phyloP scores from a whole-genome alignment of 2,888 invertebrate genomes.

The Harpalus rubripes region DNA sequence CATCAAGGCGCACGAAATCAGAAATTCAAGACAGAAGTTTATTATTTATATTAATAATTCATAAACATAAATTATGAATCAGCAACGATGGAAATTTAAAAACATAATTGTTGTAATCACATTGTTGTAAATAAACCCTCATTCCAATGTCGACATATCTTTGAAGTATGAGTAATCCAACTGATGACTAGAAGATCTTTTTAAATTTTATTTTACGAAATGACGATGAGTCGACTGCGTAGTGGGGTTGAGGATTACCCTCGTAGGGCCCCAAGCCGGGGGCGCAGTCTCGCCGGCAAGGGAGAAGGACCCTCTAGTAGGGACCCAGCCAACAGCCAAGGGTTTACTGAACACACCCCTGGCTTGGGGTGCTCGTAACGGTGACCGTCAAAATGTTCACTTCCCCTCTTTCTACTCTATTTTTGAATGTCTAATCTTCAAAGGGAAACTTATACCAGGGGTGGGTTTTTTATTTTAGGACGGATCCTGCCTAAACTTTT shows the following conservation, averaged over 20 bases:
- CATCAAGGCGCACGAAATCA: background rate
- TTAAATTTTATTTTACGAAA: slow-evolving; percentile 50
- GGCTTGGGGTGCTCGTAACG: slow-evolving; percentile 68
- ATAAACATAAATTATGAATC: slow-evolving; percentile 33
- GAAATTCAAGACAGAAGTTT: background rate
- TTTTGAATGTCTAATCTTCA: slow-evolving; percentile 41
- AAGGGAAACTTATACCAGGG: slow-evolving; percentile 17
- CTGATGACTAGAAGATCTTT: slow-evolving; percentile 42
- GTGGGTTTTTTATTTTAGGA: slow-evolving; percentile 6
- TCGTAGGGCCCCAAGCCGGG: slow-evolving; percentile 40
- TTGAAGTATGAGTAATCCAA: slow-evolving; percentile 46
- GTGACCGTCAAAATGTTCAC: slow-evolving; percentile 76
- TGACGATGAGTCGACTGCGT: slow-evolving; percentile 7
- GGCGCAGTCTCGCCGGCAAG: slow-evolving; percentile 43
- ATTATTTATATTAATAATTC: slow-evolving; percentile 24
- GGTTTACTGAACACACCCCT: slow-evolving; percentile 48
- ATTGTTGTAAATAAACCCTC: slow-evolving; percentile 32
- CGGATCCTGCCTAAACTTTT: background rate
- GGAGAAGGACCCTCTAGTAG: slow-evolving; percentile 46
- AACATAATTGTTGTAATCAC: slow-evolving; percentile 31
- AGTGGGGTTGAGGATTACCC: slow-evolving; percentile 38
- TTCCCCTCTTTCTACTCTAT: slow-evolving; percentile 4
- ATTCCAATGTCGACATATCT: slow-evolving; percentile 42
- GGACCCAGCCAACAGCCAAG: slow-evolving; percentile 14
- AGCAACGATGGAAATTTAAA: background rate